Conservation (phyloP, 2,113 vertebrate species). For the Urocolius indicus region DNA sequence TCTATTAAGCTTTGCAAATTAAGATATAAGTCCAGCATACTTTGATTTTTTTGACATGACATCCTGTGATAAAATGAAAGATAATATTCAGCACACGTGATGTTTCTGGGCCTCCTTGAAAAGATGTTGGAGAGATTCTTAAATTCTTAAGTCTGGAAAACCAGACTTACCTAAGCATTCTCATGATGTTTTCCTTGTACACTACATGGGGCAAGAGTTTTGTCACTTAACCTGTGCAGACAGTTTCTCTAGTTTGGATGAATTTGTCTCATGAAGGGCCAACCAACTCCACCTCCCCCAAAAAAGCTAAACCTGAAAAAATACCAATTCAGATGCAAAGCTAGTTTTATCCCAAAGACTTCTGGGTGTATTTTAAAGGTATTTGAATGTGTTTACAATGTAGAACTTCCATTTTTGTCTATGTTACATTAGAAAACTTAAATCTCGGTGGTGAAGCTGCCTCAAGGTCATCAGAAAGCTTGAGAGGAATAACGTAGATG, state of each 20-base stretch:
- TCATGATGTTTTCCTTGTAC: background rate
- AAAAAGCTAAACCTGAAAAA: background rate
- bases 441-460: background rate
- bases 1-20: conserved; percentile 22
- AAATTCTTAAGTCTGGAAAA: background rate
- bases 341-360: background rate
- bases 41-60: background rate
- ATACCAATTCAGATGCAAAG: background rate
- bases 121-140: background rate
- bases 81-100: background rate
- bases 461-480: background rate
- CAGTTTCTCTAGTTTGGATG: background rate
- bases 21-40: background rate
- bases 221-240: background rate
- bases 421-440: background rate
- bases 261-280: background rate
- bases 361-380: background rate
- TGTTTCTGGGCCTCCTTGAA: background rate
- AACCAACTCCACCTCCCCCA: background rate
- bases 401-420: background rate
- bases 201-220: background rate
- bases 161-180: background rate
- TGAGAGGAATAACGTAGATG: background rate
- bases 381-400: background rate
- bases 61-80: background rate